Evolutionary conservation across 1,140 invertebrate genomes (phyloP), one percentile per base, ranked within the genome.

Genomic region (Eumaeus atala): DNA sequence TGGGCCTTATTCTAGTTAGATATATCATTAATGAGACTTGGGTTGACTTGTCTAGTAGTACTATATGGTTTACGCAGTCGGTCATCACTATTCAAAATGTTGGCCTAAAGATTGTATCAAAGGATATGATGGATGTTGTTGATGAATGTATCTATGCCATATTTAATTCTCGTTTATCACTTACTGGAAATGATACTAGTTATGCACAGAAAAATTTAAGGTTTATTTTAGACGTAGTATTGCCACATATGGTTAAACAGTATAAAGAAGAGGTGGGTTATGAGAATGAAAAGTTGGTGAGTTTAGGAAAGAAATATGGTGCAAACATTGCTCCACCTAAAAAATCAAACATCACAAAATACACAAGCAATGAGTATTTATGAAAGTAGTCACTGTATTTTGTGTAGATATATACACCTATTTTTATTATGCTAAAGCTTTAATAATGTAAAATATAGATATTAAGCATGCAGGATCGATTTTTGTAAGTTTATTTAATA

Each of bases 291-390:
- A 87, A 87, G 58, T 66, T 88, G 42, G 61, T 81, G 42, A 63
- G 62, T n/a, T 66, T 88, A 56, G 87, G 78, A 42, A 83, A 85
- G 63, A 86, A 88, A 59, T 87, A 70, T 67, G 87, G 87, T 62
- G 81, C 88, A 6, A 80, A 71, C 60, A 67, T 75, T 35, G 58
- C 69, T 48, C 66, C 77, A 61, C 82, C 84, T 67, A 87, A 82
- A 64, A 80, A 83, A 61, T 77, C 82, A 6, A 86, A 87, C 74
- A 84, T 88, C 69, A 87, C 87, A 70, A 88, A 88, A 74, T 88
- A 88, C 61, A 87, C 87, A 17, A 88, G 86, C 63, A 87, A 84
- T 67, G 87, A 88, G 74, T 88, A 88, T 77, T 85, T 88, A 81
- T 88, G 84, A 87, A 73, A 82, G 64, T 74, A 81, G 69, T 67